Conservation (phyloP, 2,888 invertebrate species). For the Cosmia pyralina region DNA sequence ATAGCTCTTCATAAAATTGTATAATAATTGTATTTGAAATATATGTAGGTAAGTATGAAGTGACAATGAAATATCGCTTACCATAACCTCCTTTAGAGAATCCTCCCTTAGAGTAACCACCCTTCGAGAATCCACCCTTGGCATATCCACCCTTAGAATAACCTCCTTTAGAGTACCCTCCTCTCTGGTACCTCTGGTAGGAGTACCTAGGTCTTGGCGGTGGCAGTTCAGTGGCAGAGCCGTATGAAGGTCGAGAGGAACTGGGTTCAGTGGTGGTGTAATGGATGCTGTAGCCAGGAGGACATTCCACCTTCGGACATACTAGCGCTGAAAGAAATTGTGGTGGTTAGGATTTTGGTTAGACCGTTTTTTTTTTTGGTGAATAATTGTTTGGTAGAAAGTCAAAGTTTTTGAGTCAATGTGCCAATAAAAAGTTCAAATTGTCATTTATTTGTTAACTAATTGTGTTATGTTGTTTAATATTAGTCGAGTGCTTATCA, state of each 20-base stretch:
- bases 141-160: constrained; percentile 75
- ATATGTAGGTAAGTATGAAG: no score
- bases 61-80: constrained; percentile 27
- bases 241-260: constrained; percentile 89
- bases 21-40: no score
- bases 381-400: background rate
- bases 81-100: constrained; percentile 73
- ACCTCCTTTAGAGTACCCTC: constrained; percentile 75
- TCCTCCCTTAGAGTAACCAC: constrained; percentile 77
- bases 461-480: background rate
- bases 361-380: background rate
- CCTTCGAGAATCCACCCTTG: constrained; percentile 73
- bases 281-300: constrained; percentile 90
- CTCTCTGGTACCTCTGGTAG: constrained; percentile 73
- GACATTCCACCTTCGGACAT: constrained; percentile 91
- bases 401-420: constrained; percentile 22
- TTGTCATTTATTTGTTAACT: no score
- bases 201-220: constrained; percentile 81
- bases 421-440: constrained; percentile 17
- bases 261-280: constrained; percentile 75
- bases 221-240: constrained; percentile 89
- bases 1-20: no score
- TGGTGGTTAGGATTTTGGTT: background rate
- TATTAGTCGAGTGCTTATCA: no score
- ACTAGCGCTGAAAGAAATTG: constrained; percentile 74